Percentiles rank a stretch among this genome's conserved stretches.
These are phyloP conservation scores for Drosophila fungiperda DNA, from an alignment of 2,888 invertebrate species.

Conservation along the genomic window DNA sequence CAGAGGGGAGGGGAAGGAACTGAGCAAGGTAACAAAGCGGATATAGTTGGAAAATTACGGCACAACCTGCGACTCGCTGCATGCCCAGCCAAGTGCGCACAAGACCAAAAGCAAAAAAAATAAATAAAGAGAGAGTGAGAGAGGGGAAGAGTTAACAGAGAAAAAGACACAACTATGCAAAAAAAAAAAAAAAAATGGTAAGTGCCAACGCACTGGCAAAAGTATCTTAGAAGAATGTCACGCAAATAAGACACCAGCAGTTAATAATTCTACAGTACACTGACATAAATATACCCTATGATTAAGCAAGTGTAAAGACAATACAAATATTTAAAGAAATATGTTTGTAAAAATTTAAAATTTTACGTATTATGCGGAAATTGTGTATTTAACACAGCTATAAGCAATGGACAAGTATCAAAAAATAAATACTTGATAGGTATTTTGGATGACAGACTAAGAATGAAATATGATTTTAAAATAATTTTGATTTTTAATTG, in stretches of 20 bases:
- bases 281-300: conserved; percentile 22
- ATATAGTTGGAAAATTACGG: conserved; percentile 78
- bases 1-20: conserved; percentile 17
- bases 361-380: background rate
- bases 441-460: background rate
- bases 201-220: conserved; percentile 60
- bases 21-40: conserved; percentile 68
- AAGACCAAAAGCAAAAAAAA: background rate
- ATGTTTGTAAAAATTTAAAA: background rate
- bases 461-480: background rate
- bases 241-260: conserved; percentile 48
- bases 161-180: conserved; percentile 23
- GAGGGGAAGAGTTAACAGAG: background rate
- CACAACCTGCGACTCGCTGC: conserved; percentile 69
- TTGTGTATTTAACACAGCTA: background rate
- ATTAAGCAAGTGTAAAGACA: background rate
- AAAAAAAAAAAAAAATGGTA: conserved; percentile 41
- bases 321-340: background rate
- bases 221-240: conserved; percentile 57
- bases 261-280: background rate
- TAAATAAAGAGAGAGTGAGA: background rate
- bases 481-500: background rate
- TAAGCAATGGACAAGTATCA: background rate
- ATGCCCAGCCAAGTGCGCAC: conserved; percentile 32
- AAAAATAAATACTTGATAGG: background rate